These are phyloP conservation scores for Capitella teleta DNA, from an alignment of 1,140 invertebrate species.

Conservation along the genomic window DNA sequence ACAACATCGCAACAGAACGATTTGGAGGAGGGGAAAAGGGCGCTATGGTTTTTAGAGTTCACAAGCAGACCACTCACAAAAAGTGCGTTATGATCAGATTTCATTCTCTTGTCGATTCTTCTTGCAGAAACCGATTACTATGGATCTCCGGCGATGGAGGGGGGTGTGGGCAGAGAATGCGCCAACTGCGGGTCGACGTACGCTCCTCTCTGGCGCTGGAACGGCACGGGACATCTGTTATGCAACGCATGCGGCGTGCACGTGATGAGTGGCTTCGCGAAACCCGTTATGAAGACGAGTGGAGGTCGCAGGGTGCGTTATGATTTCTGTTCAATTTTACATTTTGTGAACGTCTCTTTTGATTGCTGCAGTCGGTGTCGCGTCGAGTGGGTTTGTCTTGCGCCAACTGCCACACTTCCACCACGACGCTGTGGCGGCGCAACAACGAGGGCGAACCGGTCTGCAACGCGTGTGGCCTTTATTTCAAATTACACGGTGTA, in stretches of 20 bases:
- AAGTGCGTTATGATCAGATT: too few relatives aligned
- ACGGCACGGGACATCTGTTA: conserved; percentile 41
- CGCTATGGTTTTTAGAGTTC: too few relatives aligned
- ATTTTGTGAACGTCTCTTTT: neutral
- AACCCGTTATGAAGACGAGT: too few relatives aligned
- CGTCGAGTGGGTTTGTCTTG: conserved; percentile 68
- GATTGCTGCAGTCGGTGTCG: conserved; percentile 65
- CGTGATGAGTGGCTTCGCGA: too few relatives aligned
- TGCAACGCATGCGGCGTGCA: conserved; percentile 69
- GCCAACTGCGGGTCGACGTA: conserved; percentile 42
- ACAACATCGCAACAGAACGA: too few relatives aligned
- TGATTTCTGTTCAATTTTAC: too few relatives aligned
- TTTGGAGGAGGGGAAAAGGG: too few relatives aligned
- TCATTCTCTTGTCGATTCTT: too few relatives aligned
- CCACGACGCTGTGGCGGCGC: conserved; percentile 89
- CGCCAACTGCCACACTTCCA: conserved; percentile 87
- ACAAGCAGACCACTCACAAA: too few relatives aligned
- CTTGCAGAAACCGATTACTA: too few relatives aligned
- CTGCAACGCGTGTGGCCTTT: conserved; percentile 94
- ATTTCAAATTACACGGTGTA: conserved; percentile 91
- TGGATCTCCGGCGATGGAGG: too few relatives aligned
- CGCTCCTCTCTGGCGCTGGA: conserved; percentile 41
- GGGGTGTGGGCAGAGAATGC: conserved; percentile 23
- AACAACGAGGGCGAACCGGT: conserved; percentile 95
- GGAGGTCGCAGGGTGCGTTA: too few relatives aligned